phyloP scores from a whole-genome alignment of 2,797 vertebrate genomes.

The Eupleurogrammus muticus region DNA sequence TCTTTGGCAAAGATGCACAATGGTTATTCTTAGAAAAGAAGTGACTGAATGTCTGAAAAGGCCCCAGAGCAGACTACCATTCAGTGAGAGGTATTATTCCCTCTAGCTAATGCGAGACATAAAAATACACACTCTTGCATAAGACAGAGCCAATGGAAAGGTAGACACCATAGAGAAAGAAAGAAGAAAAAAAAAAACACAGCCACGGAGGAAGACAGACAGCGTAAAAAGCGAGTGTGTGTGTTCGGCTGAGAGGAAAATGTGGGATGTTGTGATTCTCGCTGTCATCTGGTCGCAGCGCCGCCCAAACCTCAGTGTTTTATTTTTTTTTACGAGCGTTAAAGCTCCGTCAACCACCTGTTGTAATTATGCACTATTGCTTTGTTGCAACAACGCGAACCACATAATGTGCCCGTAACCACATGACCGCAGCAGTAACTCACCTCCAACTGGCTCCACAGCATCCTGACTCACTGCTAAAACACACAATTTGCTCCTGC shows the following conservation, averaged over 20 bases:
- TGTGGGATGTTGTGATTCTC: conserved; percentile 63
- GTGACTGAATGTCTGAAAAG: conserved; percentile 87
- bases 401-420: conserved; percentile 55
- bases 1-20: conserved; percentile 68
- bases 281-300: conserved; percentile 66
- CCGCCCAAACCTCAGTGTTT: conserved; percentile 56
- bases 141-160: conserved; percentile 76
- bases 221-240: conserved; percentile 35
- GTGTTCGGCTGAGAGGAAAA: conserved; percentile 63
- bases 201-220: conserved; percentile 47
- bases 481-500: conserved; percentile 38
- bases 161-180: conserved; percentile 73
- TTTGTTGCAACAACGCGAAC: conserved; percentile 61
- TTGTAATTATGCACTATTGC: conserved; percentile 69
- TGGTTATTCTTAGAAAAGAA: conserved; percentile 83
- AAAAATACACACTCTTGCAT: conserved; percentile 76
- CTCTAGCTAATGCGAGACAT: conserved; percentile 73
- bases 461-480: conserved; percentile 23
- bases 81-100: conserved; percentile 78
- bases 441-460: conserved; percentile 48
- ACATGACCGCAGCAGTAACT: conserved; percentile 48
- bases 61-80: conserved; percentile 75
- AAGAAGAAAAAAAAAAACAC: conserved; percentile 56
- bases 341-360: conserved; percentile 66
- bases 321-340: conserved; percentile 54